Conservation (phyloP, 2,797 vertebrate species). For the Bradypus variegatus region DNA sequence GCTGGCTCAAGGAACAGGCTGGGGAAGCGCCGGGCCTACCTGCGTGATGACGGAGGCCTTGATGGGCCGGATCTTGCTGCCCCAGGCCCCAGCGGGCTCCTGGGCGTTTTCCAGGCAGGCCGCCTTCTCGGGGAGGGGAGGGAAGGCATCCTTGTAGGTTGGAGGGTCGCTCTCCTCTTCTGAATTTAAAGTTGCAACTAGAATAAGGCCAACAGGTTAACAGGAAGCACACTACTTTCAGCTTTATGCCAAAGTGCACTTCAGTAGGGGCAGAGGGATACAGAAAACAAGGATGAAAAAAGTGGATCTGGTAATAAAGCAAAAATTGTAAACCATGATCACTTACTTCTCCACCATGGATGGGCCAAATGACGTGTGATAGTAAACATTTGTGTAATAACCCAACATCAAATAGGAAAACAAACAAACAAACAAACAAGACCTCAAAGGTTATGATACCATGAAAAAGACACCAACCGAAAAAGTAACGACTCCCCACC, state of each 20-base stretch:
- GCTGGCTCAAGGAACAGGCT: too few relatives aligned
- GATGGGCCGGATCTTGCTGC: slow-evolving; percentile 95
- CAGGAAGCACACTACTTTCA: background rate
- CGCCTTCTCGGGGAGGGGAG: slow-evolving; percentile 96
- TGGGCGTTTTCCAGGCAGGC: slow-evolving; percentile 85
- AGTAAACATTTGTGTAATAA: background rate
- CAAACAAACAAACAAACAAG: too few relatives aligned
- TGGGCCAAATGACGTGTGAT: background rate
- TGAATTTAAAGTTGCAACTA: slow-evolving; percentile 82
- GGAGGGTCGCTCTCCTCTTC: slow-evolving; percentile 96
- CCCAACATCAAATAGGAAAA: background rate
- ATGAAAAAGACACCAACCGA: background rate
- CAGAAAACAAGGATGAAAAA: background rate
- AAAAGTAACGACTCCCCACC: background rate
- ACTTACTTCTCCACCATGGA: background rate
- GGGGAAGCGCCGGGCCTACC: slow-evolving; percentile 66
- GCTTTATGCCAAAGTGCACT: background rate
- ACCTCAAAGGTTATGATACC: rapidly evolving
- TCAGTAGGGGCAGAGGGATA: background rate
- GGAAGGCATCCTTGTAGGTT: slow-evolving; percentile 99
- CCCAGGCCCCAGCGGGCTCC: slow-evolving; percentile 92
- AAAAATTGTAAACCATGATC: background rate
- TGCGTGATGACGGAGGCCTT: slow-evolving; percentile 99
- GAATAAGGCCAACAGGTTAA: background rate
- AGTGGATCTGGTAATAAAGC: background rate